phyloP scores from a whole-genome alignment of 2,797 vertebrate genomes.

The Coranthus polyacanthus region DNA sequence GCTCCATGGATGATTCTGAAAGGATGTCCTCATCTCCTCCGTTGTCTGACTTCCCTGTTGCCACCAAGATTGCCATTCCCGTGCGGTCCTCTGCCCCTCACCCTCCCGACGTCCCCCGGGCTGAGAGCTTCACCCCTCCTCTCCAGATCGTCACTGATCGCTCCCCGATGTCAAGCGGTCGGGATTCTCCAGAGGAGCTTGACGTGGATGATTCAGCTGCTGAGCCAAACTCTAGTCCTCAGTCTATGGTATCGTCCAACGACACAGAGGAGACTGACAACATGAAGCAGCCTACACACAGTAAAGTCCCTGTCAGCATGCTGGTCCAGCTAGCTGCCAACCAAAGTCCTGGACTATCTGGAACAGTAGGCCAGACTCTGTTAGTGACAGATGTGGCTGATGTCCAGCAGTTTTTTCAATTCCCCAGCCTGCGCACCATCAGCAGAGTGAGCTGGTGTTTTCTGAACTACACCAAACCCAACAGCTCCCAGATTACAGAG shows the following conservation, averaged over 20 bases:
- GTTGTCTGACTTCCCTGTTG: constrained; percentile 61
- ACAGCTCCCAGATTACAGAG: constrained; percentile 85
- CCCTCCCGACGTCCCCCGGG: constrained; percentile 82
- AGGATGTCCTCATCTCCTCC: constrained; percentile 86
- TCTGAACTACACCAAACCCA: constrained; percentile 97
- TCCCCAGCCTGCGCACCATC: constrained; percentile 94
- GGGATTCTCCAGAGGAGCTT: constrained; percentile 91
- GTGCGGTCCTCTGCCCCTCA: constrained; percentile 81
- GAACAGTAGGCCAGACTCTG: constrained; percentile 82
- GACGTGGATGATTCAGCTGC: constrained; percentile 91
- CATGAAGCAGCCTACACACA: constrained; percentile 70
- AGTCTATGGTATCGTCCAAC: constrained; percentile 83
- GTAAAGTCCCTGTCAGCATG: constrained; percentile 87
- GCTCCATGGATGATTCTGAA: constrained; percentile 89
- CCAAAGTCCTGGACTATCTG: constrained; percentile 74
- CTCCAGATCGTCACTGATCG: constrained; percentile 90
- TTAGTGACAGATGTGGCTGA: constrained; percentile 89
- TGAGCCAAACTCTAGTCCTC: constrained; percentile 89
- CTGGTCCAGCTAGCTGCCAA: constrained; percentile 87
- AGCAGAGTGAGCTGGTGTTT: constrained; percentile 99
- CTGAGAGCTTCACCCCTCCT: constrained; percentile 88
- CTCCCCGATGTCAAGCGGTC: constrained; percentile 72
- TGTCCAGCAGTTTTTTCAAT: constrained; percentile 92
- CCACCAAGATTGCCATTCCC: constrained; percentile 71
- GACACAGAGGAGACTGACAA: constrained; percentile 81